Percentiles rank a stretch among this genome's conserved stretches.
These are phyloP conservation scores for Bombycilla garrulus DNA, from an alignment of 2,113 vertebrate genomes.

Conservation along the genomic window DNA sequence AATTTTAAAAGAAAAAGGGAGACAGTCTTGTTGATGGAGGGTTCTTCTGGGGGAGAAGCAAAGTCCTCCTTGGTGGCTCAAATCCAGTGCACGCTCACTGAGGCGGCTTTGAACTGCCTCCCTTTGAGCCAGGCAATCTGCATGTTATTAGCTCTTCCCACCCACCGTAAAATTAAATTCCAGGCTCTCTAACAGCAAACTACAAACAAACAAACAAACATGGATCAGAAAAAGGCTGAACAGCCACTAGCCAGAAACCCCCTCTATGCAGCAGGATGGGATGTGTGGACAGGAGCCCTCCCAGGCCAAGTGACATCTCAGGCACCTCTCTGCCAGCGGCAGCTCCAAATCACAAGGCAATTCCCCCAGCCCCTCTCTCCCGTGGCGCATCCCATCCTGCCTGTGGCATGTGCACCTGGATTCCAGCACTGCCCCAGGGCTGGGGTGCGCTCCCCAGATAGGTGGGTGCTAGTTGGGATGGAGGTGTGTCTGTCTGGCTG, in stretches of 20 bases:
- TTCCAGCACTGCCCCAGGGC: neutral
- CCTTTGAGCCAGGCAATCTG: neutral
- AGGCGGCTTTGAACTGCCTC: neutral
- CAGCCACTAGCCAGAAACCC: neutral
- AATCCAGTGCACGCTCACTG: accelerated
- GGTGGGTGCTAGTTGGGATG: neutral
- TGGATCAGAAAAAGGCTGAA: neutral
- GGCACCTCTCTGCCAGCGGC: accelerated
- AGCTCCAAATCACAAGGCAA: neutral
- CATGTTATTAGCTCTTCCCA: neutral
- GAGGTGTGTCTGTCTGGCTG: neutral
- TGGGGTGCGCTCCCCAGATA: accelerated
- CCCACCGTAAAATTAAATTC: neutral
- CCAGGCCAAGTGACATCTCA: neutral
- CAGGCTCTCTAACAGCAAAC: slow-evolving; percentile 7
- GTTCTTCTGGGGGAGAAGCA: neutral
- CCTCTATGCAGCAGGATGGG: neutral
- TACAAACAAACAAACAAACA: slow-evolving; percentile 33
- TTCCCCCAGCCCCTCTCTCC: too few relatives aligned
- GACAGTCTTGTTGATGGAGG: neutral
- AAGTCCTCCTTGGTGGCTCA: neutral
- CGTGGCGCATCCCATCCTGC: neutral
- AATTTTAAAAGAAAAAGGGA: neutral
- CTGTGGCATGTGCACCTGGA: neutral
- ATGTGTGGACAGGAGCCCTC: neutral